A percentile compares a stretch with the other conserved stretches of the same genome.
phyloP scores from a whole-genome alignment of 2,888 invertebrate genomes.

The Eremobia ochroleuca region DNA sequence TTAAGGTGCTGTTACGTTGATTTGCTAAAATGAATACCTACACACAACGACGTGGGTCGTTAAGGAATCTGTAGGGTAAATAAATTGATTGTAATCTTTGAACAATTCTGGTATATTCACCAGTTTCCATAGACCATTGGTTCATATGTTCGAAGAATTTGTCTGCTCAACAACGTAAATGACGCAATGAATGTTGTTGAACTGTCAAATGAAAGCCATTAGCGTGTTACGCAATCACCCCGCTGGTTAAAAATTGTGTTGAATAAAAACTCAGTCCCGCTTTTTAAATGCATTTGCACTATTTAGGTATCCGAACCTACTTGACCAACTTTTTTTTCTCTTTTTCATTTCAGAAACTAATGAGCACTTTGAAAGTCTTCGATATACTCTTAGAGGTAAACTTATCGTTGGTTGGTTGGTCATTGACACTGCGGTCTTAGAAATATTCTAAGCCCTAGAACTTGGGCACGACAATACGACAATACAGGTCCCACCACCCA shows the following conservation, averaged over 20 bases:
- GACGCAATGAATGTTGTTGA: neutral
- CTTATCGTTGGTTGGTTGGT: constrained; percentile 44
- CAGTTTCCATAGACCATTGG: neutral
- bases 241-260: neutral
- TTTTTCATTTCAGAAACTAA: neutral
- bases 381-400: constrained; percentile 7
- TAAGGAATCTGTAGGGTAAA: neutral
- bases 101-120: neutral
- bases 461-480: constrained; percentile 71
- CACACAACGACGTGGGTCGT: constrained; percentile 17
- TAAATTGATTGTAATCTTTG: neutral
- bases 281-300: neutral
- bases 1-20: constrained; percentile 9
- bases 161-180: no score
- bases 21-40: constrained; percentile 6
- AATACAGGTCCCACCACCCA: constrained; percentile 75
- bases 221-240: neutral
- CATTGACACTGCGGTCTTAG: constrained; percentile 44
- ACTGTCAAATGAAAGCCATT: neutral
- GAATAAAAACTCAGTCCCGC: neutral
- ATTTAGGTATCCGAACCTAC: neutral
- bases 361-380: neutral
- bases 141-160: no score
- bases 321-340: neutral
- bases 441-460: constrained; percentile 71